phyloP scores from a whole-genome alignment of 2,113 vertebrate genomes.

The Scomber japonicus region DNA sequence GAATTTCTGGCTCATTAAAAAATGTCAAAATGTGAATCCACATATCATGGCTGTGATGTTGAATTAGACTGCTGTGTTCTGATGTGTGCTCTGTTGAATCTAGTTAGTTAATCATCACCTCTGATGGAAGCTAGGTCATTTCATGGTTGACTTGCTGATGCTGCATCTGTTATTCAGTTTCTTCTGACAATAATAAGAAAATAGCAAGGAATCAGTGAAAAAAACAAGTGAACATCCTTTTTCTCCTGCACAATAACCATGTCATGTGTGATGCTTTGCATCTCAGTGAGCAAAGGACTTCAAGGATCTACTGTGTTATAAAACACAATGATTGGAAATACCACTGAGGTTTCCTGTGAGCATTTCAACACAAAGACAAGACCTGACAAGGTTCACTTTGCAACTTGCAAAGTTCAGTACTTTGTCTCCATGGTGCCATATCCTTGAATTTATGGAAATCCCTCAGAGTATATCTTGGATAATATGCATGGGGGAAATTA shows the following conservation, averaged over 20 bases:
- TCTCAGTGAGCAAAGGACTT: constrained; percentile 45
- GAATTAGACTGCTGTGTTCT: constrained; percentile 13
- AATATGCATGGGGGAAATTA: constrained; percentile 72
- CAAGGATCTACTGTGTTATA: constrained; percentile 30
- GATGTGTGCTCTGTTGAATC: constrained; percentile 25
- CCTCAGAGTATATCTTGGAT: constrained; percentile 65
- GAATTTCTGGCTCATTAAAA: constrained; percentile 1
- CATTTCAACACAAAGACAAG: constrained; percentile 38
- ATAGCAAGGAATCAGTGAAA: constrained; percentile 40
- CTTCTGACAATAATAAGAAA: constrained; percentile 16
- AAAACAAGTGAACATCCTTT: constrained; percentile 23
- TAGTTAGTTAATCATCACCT: constrained; percentile 42
- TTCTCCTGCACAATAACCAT: constrained; percentile 20
- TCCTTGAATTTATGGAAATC: constrained; percentile 67
- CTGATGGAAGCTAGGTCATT: constrained; percentile 52
- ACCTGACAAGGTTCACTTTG: constrained; percentile 32
- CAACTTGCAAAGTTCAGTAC: constrained; percentile 31
- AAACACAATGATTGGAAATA: constrained; percentile 37
- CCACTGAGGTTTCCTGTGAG: constrained; percentile 47
- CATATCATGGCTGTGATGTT: neutral
- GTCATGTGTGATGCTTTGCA: constrained; percentile 29
- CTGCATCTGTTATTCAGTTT: constrained; percentile 38
- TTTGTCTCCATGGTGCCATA: constrained; percentile 43
- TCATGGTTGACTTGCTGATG: constrained; percentile 49
- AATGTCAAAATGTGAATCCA: neutral